Percentiles rank a stretch among this genome's conserved stretches.
Conservation (phyloP, 2,797 vertebrate genomes). For the Trachops cirrhosus region DNA sequence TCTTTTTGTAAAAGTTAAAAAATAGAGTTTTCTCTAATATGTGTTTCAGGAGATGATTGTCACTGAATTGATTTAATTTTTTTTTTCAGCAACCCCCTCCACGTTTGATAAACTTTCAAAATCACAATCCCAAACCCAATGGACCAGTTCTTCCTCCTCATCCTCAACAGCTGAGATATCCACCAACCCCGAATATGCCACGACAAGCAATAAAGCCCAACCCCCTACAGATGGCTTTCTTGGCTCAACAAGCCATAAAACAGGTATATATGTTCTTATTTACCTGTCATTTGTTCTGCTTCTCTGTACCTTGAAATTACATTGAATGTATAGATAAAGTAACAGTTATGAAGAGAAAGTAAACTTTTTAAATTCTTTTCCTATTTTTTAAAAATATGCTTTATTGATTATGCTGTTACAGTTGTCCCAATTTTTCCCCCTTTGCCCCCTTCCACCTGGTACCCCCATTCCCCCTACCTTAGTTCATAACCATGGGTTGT, state of each 20-base stretch:
- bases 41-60: conserved; percentile 1
- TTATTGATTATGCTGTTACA: background rate
- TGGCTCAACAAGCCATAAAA: conserved; percentile 87
- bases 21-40: conserved; percentile 11
- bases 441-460: background rate
- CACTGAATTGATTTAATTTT: conserved; percentile 19
- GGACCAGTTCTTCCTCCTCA: conserved; percentile 82
- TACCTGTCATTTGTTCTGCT: background rate
- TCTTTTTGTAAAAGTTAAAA: background rate
- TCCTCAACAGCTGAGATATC: conserved; percentile 81
- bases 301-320: background rate
- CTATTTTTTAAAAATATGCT: background rate
- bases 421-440: background rate
- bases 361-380: background rate
- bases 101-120: conserved; percentile 85
- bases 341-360: background rate
- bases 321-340: background rate
- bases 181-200: conserved; percentile 80
- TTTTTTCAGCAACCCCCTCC: conserved; percentile 82
- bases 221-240: conserved; percentile 84
- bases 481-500: background rate
- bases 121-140: conserved; percentile 82
- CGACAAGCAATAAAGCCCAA: conserved; percentile 80
- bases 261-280: conserved; percentile 80
- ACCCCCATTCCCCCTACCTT: background rate